Percentiles rank a stretch among this genome's conserved stretches.
Conservation (phyloP, 2,113 vertebrate genomes). For the Dipodomys ordii region DNA sequence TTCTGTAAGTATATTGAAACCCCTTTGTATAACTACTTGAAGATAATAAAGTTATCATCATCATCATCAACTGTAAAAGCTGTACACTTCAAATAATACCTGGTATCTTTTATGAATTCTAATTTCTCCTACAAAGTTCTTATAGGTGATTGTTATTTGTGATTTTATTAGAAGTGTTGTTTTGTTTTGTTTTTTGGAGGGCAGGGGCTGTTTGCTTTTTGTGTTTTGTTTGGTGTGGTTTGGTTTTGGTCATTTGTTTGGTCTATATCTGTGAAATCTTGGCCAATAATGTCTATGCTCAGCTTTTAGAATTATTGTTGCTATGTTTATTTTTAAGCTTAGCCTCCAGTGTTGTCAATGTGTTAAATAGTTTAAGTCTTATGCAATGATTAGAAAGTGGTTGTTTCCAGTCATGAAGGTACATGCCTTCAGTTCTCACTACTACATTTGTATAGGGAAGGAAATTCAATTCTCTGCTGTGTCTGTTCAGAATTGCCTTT, state of each 20-base stretch:
- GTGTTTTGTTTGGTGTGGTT: too few relatives aligned
- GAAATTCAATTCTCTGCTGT: neutral
- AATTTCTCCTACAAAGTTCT: neutral
- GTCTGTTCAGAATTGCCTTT: neutral
- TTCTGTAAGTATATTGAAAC: neutral
- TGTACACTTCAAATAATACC: neutral
- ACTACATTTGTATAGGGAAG: neutral
- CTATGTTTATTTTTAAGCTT: conserved; percentile 18
- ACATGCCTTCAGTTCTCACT: neutral
- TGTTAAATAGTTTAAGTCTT: neutral
- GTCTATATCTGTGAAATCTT: neutral
- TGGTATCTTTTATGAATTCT: neutral
- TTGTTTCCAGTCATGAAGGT: neutral
- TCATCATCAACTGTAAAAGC: neutral
- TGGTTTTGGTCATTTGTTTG: neutral
- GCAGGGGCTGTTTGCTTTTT: too few relatives aligned
- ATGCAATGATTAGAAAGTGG: neutral
- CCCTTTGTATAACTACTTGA: too few relatives aligned
- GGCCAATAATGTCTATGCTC: neutral
- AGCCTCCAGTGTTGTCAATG: neutral
- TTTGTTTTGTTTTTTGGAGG: neutral
- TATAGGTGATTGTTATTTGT: neutral
- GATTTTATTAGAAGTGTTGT: neutral
- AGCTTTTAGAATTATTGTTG: neutral
- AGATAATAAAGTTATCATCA: too few relatives aligned